These are phyloP conservation scores for Ptychoptera albimana DNA, from an alignment of 2,888 invertebrate species.

Conservation along the genomic window DNA sequence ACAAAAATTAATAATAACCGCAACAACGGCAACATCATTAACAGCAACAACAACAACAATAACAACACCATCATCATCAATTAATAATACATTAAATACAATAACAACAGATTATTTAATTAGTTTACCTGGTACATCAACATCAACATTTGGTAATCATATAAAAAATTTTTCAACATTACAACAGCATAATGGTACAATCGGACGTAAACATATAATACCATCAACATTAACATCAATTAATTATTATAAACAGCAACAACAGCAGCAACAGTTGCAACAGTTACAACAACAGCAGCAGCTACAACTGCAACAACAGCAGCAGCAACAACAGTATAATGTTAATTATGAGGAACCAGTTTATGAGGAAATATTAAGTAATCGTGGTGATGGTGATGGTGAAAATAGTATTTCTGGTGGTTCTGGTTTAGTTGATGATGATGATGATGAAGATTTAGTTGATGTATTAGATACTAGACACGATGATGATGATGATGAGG, in stretches of 20 bases:
- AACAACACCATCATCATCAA: slow-evolving; percentile 3
- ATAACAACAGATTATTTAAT: background rate
- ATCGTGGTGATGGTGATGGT: slow-evolving; percentile 13
- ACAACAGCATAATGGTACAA: background rate
- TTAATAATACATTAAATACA: no score
- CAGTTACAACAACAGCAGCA: background rate
- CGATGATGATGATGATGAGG: slow-evolving; percentile 18
- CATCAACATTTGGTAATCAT: background rate
- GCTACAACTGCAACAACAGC: background rate
- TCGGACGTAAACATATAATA: background rate
- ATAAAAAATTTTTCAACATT: background rate
- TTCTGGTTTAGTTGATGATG: slow-evolving; percentile 21
- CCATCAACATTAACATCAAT: background rate
- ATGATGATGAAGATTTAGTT: slow-evolving; percentile 5
- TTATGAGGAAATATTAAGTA: slow-evolving; percentile 28
- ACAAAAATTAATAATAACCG: background rate
- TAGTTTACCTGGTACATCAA: background rate
- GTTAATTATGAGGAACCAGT: slow-evolving; percentile 22
- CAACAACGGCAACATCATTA: background rate
- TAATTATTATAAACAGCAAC: background rate
- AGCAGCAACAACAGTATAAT: slow-evolving; percentile 4
- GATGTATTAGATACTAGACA: slow-evolving; percentile 6
- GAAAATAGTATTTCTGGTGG: background rate
- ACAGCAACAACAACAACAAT: background rate
- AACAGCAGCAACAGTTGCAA: no score